Evolutionary conservation across 1,140 invertebrate species (phyloP).

Genomic region (Drosophila pandora): DNA sequence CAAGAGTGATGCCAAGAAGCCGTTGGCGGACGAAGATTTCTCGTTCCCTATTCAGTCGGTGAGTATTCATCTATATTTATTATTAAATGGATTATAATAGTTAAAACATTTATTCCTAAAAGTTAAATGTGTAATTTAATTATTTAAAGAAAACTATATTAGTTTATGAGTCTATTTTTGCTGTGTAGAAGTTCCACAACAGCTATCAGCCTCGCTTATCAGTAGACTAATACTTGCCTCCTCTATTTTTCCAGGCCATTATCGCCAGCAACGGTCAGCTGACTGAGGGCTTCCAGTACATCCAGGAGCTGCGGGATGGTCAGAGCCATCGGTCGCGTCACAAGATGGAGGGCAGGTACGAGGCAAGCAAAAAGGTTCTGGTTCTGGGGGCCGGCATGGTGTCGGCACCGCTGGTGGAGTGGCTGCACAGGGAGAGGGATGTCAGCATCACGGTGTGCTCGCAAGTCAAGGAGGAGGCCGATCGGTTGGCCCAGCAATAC

Average conservation of each 20-base stretch:
- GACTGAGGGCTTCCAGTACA: slow-evolving; percentile 97
- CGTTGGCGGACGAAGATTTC: slow-evolving; percentile 92
- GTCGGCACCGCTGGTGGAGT: slow-evolving; percentile 96
- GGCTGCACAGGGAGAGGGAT: slow-evolving; percentile 92
- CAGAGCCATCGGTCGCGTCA: slow-evolving; percentile 85
- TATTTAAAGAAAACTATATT: too few relatives aligned
- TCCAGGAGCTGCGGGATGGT: slow-evolving; percentile 91
- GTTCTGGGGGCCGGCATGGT: slow-evolving; percentile 98
- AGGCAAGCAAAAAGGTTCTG: slow-evolving; percentile 88
- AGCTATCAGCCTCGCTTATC: slow-evolving; percentile 29
- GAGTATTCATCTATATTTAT: slow-evolving; percentile 73
- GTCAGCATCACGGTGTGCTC: slow-evolving; percentile 94
- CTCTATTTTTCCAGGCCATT: slow-evolving; percentile 88
- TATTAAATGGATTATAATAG: slow-evolving; percentile 26
- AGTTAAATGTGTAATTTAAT: too few relatives aligned
- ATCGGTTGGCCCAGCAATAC: slow-evolving; percentile 90
- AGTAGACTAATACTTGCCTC: slow-evolving; percentile 8
- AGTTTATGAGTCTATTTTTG: not conserved
- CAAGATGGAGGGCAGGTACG: slow-evolving; percentile 84
- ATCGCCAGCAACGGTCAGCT: slow-evolving; percentile 97
- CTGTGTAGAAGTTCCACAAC: not conserved
- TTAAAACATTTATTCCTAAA: too few relatives aligned
- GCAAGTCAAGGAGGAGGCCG: slow-evolving; percentile 94
- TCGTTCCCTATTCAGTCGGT: slow-evolving; percentile 91
- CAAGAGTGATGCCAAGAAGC: slow-evolving; percentile 93